Evolutionary conservation across 2,888 invertebrate species (phyloP), one percentile per base, ranked within the genome.

Genomic region (Toxonevra muliebris): DNA sequence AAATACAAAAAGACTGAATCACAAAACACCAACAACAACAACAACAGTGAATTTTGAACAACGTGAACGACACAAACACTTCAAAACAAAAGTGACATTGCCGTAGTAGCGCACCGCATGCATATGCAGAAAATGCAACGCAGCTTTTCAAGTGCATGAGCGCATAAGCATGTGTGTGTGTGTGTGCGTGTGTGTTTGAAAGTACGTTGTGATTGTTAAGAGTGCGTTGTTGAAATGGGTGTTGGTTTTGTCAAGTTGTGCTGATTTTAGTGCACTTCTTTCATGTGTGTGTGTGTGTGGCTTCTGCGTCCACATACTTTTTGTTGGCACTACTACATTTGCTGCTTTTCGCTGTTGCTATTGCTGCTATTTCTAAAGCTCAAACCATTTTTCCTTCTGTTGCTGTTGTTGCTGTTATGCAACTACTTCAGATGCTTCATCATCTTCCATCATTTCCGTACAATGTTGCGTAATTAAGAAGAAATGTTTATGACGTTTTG

Each of bases 41-140:
- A 48, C 48, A 48, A 45, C 54, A 15, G 8, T 15, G 13, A 43
- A 58, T 42, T 57, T 63, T 30, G 62, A 59, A 63, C 64, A 65
- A 67, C 30, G 65, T 30, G 62, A 59, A 63, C 64, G 67, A 67
- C 30, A 64, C 68, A 71, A 69, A 69, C 68, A 66, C 68, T 69
- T 69, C 59, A 71, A 68, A 71, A 69, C 68, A 68, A 69, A 67
- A 70, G 64, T 70, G 65, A 72, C 67, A 69, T 69, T 69, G 65
- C 63, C 70, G 62, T 58, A 57, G 62, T 58, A 57, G 65, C 61
- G 69, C 42, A 57, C 52, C 50, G 40, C 58, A 63, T 17, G 1
- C 40, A 57, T 13, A 52, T 30, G 42, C 30, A 55, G 12, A 41
- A 40, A 8, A 45, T 48, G 30, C 12, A 8, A 8, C 48, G 8